Base-by-base conservation (phyloP, 1,140 invertebrate species). In the Melipona quadrifasciata region DNA sequence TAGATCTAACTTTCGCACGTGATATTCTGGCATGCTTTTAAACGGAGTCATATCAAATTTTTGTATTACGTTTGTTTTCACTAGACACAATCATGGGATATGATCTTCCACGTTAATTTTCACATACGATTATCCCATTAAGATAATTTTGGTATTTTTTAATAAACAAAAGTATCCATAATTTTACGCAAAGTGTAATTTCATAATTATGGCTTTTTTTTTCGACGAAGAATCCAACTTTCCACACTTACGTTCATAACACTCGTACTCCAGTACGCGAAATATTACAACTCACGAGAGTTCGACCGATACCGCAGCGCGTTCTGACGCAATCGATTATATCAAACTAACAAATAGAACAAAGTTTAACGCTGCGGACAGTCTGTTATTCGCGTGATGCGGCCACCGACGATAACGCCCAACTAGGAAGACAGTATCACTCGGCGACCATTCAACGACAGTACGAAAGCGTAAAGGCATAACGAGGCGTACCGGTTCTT, bases 401-500 rank as follows among this genome's bases (percentile, higher is more conserved):
- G 24, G 31, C n/a, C 19, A 67, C 27, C 58, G 17, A 47, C 14
- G 80, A 77, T 82, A 77, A 77, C 47, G n/a, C 21, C 31, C 8
- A 47, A 67, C 73, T 77, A 77, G 73, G 24, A 77, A 65, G 80
- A 77, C 68, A 34, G 34, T 76, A 77, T 82, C 80, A 47, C 27
- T 84, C 68, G 67, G 53, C 51, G 82, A 31, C 64, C 68, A 77
- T 61, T 85, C 78, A 65, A 82, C 87, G 87, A 88, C 82, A 78
- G 82, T 88, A 77, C 67, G 55, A 74, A 73, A 34, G 70, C 57
- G 47, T 75, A 75, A 76, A 82, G 67, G 72, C 64, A 77, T 87
- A 77, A 77, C 75, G 82, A 86, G 75, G 86, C 80, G 78, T 85
- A 85, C 82, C 86, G 86, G 82, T 82, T 77, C 74, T 58, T 87